Percentiles rank a stretch among this genome's conserved stretches.
Conservation (phyloP, 2,888 invertebrate genomes). For the Ichneumon xanthorius region DNA sequence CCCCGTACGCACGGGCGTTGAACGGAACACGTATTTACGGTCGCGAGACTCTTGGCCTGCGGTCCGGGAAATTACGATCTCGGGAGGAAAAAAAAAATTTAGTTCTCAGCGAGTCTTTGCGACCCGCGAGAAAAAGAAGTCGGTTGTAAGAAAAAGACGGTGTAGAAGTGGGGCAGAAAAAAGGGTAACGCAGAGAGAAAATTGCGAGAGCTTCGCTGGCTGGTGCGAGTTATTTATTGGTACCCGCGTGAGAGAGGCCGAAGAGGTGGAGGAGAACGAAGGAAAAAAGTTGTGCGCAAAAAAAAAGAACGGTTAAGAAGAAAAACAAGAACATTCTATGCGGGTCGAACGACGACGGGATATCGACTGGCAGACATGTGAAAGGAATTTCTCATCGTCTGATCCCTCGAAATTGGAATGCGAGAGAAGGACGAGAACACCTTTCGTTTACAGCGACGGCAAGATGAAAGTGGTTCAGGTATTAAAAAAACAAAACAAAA, state of each 20-base stretch:
- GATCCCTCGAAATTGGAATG: constrained; percentile 2
- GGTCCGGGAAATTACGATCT: constrained; percentile 58
- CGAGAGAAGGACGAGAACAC: neutral
- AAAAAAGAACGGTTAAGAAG: constrained; percentile 2
- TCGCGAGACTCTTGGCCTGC: constrained; percentile 16
- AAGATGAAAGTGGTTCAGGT: neutral
- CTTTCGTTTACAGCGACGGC: too few relatives aligned
- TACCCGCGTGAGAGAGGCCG: neutral
- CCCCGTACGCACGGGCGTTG: neutral
- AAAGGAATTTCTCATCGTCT: constrained; percentile 32
- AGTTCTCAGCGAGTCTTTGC: neutral
- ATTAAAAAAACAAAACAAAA: neutral
- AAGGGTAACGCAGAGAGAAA: constrained; percentile 6
- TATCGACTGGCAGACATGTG: constrained; percentile 26
- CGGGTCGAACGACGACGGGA: neutral
- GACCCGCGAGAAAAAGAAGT: constrained; percentile 4
- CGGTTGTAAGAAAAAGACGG: neutral
- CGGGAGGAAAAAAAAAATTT: constrained; percentile 1
- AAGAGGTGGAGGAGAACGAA: neutral
- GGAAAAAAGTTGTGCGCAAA: neutral
- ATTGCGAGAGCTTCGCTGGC: neutral
- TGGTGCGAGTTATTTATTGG: neutral
- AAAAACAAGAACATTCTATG: neutral
- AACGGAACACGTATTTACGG: constrained; percentile 41
- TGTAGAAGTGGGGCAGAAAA: neutral